A percentile compares a stretch with the other conserved stretches of the same genome.
Evolutionary conservation across 2,888 invertebrate genomes (phyloP).

Genomic region (Callimorpha dominula): DNA sequence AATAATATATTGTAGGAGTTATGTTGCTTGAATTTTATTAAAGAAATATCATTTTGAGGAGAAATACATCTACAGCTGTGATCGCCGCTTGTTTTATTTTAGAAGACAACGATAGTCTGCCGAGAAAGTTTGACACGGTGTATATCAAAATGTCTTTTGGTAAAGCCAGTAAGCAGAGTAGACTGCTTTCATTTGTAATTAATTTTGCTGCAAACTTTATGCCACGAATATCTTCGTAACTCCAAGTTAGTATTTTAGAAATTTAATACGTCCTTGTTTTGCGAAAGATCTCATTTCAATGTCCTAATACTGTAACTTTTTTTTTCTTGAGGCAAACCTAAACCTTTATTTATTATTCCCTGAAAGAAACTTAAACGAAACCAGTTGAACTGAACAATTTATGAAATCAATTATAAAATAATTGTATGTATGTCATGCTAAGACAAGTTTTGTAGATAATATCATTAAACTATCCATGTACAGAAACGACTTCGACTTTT

Average conservation of each 20-base stretch:
- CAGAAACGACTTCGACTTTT: conserved; percentile 67
- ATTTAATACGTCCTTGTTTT: conserved; percentile 55
- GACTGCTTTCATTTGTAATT: conserved; percentile 60
- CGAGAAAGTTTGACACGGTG: conserved; percentile 56
- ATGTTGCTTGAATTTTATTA: conserved; percentile 19
- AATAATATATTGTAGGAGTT: neutral
- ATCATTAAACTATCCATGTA: conserved; percentile 66
- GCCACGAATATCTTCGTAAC: conserved; percentile 56
- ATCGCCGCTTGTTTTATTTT: conserved; percentile 51
- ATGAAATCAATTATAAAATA: conserved; percentile 47
- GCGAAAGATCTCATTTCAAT: conserved; percentile 32
- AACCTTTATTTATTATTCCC: neutral
- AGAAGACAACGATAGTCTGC: conserved; percentile 44
- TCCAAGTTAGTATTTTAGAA: conserved; percentile 54
- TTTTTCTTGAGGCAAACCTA: conserved; percentile 28
- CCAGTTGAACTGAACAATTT: conserved; percentile 27
- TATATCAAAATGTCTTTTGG: conserved; percentile 64
- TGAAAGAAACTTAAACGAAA: neutral
- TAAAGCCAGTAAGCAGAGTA: conserved; percentile 55
- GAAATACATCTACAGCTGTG: conserved; percentile 32
- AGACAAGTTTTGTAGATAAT: conserved; percentile 60
- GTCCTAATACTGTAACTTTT: conserved; percentile 21
- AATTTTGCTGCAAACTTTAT: conserved; percentile 60
- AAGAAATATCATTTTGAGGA: conserved; percentile 35
- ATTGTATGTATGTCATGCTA: conserved; percentile 43